Conservation (phyloP, 2,113 vertebrate genomes). For the Pterocles gutturalis region DNA sequence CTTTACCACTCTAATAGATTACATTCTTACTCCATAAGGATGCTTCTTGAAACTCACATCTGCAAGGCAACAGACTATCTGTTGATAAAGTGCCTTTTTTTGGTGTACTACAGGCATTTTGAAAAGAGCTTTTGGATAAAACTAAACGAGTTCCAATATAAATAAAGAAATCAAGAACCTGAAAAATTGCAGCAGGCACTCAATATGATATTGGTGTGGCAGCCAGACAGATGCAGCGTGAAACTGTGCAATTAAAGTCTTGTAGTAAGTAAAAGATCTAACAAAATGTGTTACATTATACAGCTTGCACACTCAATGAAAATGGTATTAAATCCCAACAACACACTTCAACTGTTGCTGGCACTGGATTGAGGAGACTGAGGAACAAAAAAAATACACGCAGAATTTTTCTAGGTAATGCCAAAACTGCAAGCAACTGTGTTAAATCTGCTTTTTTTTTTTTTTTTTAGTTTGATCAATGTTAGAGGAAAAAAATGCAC, state of each 20-base stretch:
- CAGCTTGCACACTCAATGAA: slow-evolving; percentile 9
- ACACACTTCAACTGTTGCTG: background rate
- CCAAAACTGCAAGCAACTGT: background rate
- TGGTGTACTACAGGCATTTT: slow-evolving; percentile 28
- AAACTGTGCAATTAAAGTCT: slow-evolving; percentile 10
- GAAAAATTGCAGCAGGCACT: slow-evolving; percentile 35
- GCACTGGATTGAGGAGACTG: background rate
- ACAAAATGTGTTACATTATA: slow-evolving; percentile 26
- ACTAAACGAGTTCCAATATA: slow-evolving; percentile 53
- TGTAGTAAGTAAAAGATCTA: slow-evolving; percentile 26
- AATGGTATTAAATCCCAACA: slow-evolving; percentile 4
- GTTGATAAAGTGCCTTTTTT: slow-evolving; percentile 19
- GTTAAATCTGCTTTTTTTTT: background rate
- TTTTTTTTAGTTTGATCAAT: background rate
- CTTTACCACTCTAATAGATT: background rate
- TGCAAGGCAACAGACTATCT: background rate
- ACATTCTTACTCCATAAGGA: background rate
- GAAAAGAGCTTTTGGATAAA: slow-evolving; percentile 53
- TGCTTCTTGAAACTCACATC: background rate
- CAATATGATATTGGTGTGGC: slow-evolving; percentile 9
- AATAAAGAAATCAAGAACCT: slow-evolving; percentile 31
- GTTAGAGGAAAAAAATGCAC: background rate
- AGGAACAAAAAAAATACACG: background rate
- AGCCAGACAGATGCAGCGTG: background rate
- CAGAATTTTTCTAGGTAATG: background rate